These are phyloP conservation scores for Tetragnatha versicolor DNA, from an alignment of 1,140 invertebrate species.

Conservation along the genomic window DNA sequence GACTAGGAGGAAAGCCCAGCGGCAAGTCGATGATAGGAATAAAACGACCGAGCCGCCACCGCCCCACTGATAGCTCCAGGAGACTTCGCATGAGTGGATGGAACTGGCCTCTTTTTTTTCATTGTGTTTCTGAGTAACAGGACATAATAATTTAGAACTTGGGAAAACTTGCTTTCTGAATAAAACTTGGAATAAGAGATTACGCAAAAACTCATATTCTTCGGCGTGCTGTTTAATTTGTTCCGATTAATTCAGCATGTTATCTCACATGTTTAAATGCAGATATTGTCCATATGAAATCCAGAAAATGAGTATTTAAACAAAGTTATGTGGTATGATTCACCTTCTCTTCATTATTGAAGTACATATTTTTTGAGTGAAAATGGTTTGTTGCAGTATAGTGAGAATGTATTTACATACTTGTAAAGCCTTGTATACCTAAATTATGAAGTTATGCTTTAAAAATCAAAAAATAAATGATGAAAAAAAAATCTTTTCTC, in stretches of 20 bases:
- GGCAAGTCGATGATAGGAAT: conserved; percentile 58
- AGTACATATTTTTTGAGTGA: conserved; percentile 55
- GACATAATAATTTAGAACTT: conserved; percentile 52
- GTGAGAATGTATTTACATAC: conserved; percentile 56
- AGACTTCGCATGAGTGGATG: not conserved
- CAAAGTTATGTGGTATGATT: conserved; percentile 26
- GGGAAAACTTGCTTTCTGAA: conserved; percentile 51
- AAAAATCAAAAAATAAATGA: conserved; percentile 51
- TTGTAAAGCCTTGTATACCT: conserved; percentile 55
- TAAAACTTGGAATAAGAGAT: conserved; percentile 46
- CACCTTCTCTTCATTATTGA: conserved; percentile 46
- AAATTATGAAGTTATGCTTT: conserved; percentile 56
- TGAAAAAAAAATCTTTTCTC: conserved; percentile 33
- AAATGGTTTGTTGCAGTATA: conserved; percentile 55
- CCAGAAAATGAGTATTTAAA: conserved; percentile 50
- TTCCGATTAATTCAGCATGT: conserved; percentile 48
- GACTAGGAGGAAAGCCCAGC: conserved; percentile 56
- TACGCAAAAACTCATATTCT: conserved; percentile 2
- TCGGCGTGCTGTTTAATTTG: conserved; percentile 45
- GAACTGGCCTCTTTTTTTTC: conserved; percentile 39
- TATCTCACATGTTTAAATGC: conserved; percentile 35
- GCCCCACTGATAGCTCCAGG: conserved; percentile 56
- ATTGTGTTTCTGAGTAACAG: conserved; percentile 40
- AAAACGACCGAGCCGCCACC: conserved; percentile 59
- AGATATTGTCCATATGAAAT: conserved; percentile 38